Base-by-base conservation (phyloP, 2,888 invertebrate genomes). In the Stenodera caucasica region DNA sequence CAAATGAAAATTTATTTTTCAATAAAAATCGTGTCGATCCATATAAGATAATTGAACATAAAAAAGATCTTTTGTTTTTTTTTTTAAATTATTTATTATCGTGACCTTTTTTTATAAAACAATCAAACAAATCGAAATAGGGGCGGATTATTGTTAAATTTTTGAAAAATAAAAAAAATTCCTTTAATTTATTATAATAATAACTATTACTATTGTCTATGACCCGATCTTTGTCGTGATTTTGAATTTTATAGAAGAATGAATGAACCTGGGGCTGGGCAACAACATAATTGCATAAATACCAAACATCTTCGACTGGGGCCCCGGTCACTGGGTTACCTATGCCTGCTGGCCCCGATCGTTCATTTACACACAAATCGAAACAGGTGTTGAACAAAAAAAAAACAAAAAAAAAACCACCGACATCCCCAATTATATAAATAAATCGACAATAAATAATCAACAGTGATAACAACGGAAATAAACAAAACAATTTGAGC, bases 271-370 rank as follows among this genome's bases (percentile, higher is more conserved):
- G 45, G 45, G 45, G 45, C 45, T 45, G 45, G 45, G 45, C 45
- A 45, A 18, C 45, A 45, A 21, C 45, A 45, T 45, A 45, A 45
- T 45, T 45, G 45, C 45, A 45, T 45, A 45, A 45, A 45, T 45
- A 45, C 45, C 45, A 45, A 56, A 30, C 37, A 33, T 54, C 54
- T 54, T n/a, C 55, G 49, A 45, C 30, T n/a, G 15, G 49, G 35
- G 54, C 62, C 61, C 53, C 75, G 76, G 76, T 76, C 76, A 76
- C 70, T 76, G 71, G 76, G 76, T 76, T 76, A 76, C 75, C 75
- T 76, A 76, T 75, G 76, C 76, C 76, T 75, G 54, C 72, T 72
- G 75, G 76, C 74, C 59, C 54, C 59, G 59, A 63, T 63, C 59
- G 51, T 52, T 21, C 45, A 21, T 21, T 45, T 45, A 45, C 45